Percentiles rank a stretch among this genome's conserved stretches.
phyloP scores from a whole-genome alignment of 2,797 vertebrate genomes.

The Pempheris klunzingeri region DNA sequence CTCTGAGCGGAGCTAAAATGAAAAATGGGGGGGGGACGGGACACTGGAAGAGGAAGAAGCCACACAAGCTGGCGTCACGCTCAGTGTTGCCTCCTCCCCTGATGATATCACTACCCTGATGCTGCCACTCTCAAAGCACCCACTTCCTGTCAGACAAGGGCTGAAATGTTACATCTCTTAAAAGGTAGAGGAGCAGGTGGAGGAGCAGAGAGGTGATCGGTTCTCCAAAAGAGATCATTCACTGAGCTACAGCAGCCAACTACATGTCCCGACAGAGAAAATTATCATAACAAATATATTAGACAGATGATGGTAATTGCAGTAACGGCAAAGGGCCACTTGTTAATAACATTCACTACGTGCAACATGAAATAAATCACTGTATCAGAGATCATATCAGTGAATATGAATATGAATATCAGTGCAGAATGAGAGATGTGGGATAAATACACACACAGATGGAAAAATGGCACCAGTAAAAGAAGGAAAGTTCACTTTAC shows the following conservation, averaged over 20 bases:
- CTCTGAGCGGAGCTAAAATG: slow-evolving; percentile 35
- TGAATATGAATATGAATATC: too few species aligned
- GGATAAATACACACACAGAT: background rate
- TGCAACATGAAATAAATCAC: background rate
- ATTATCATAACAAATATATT: background rate
- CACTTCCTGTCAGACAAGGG: slow-evolving; percentile 68
- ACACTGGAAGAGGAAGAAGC: slow-evolving; percentile 72
- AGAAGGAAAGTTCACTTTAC: background rate
- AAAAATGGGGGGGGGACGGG: slow-evolving; percentile 53
- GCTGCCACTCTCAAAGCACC: slow-evolving; percentile 55
- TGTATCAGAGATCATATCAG: background rate
- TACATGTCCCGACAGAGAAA: background rate
- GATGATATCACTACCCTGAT: slow-evolving; percentile 64
- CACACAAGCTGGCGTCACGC: slow-evolving; percentile 63
- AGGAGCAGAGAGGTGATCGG: slow-evolving; percentile 2
- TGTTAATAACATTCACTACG: background rate
- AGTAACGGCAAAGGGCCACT: background rate
- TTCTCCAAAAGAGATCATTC: background rate
- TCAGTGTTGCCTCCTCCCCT: slow-evolving; percentile 62
- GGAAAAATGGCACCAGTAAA: background rate
- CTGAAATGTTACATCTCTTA: slow-evolving; percentile 53
- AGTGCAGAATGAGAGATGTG: background rate
- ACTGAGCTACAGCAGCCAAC: background rate
- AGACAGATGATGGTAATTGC: background rate
- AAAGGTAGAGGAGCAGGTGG: slow-evolving; percentile 13